Percentiles rank a stretch among this genome's conserved stretches.
Conservation (phyloP, 2,888 invertebrate species). For the Drosophila antonietae region DNA sequence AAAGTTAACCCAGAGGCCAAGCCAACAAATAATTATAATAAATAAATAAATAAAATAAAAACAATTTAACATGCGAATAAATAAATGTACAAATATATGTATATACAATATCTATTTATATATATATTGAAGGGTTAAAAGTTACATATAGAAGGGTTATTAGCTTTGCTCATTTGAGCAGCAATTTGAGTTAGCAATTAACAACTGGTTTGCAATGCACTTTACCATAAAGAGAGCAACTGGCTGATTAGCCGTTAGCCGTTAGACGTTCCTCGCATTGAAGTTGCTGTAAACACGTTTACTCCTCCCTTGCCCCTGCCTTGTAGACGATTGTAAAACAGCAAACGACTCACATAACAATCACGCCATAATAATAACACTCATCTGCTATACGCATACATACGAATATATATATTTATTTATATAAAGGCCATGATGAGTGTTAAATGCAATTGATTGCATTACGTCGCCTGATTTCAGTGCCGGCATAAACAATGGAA, state of each 20-base stretch:
- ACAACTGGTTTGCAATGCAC: constrained; percentile 27
- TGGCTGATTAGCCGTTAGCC: background rate
- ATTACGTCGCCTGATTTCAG: constrained; percentile 12
- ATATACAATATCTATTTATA: too few relatives aligned
- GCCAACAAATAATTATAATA: background rate
- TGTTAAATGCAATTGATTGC: constrained; percentile 7
- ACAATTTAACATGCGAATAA: constrained; percentile 2
- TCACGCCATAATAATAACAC: constrained; percentile 40
- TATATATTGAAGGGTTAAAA: too few relatives aligned
- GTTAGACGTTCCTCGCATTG: background rate
- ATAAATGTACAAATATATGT: background rate
- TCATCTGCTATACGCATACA: constrained; percentile 1
- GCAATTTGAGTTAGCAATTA: background rate
- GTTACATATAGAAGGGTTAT: background rate
- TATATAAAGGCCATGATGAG: constrained; percentile 29
- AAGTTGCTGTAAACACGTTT: constrained; percentile 36
- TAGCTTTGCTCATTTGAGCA: background rate
- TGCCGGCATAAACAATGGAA: constrained; percentile 16
- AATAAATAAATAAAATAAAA: background rate
- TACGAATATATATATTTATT: background rate
- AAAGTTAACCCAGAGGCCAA: constrained; percentile 7
- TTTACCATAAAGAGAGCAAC: constrained; percentile 20
- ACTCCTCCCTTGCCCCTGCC: constrained; percentile 22
- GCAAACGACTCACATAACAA: constrained; percentile 44
- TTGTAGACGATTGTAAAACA: constrained; percentile 24